A percentile compares a stretch with the other conserved stretches of the same genome.
Evolutionary conservation across 2,797 vertebrate genomes (phyloP).

Genomic region (Amblyraja radiata): DNA sequence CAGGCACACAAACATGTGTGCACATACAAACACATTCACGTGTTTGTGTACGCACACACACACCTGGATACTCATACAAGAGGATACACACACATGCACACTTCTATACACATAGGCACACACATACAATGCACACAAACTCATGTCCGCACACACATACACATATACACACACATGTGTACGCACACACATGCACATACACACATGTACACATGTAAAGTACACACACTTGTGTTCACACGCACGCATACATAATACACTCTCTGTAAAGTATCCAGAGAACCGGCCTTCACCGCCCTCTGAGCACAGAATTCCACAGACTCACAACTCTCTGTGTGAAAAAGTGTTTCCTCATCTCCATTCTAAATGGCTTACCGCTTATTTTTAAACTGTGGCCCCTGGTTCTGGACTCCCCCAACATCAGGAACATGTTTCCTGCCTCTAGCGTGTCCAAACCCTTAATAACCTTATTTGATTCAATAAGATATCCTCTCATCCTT

Average conservation of each 20-base stretch:
- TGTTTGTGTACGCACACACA: accelerated
- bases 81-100: slow-evolving; percentile 42
- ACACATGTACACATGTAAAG: background rate
- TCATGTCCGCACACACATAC: background rate
- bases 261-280: too few species aligned
- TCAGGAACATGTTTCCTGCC: too few species aligned
- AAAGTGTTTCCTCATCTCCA: too few species aligned
- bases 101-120: slow-evolving; percentile 31
- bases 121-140: background rate
- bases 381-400: too few species aligned
- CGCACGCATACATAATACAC: background rate
- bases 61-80: accelerated
- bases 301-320: too few species aligned
- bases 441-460: too few species aligned
- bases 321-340: too few species aligned
- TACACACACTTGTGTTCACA: background rate
- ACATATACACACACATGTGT: background rate
- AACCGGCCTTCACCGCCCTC: too few species aligned
- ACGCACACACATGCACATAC: slow-evolving; percentile 39
- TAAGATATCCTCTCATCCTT: too few species aligned
- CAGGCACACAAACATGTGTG: background rate
- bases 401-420: too few species aligned
- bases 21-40: background rate
- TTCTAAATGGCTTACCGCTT: too few species aligned
- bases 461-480: too few species aligned